These are phyloP conservation scores for Drosophila lacertosa DNA, from an alignment of 1,140 invertebrate genomes.

Conservation along the genomic window DNA sequence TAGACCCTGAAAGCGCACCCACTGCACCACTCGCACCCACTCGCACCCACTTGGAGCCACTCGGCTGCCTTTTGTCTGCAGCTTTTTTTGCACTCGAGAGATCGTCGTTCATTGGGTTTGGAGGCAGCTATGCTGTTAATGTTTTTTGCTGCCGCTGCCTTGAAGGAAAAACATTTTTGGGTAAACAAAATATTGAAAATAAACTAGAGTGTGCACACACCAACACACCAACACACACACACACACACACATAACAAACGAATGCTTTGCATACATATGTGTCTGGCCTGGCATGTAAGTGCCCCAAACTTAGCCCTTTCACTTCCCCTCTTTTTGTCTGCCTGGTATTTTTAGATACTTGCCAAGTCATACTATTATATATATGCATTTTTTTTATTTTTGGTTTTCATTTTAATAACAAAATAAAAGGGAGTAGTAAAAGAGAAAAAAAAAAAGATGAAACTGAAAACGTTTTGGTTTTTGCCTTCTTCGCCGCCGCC, in stretches of 20 bases:
- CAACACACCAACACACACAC: slow-evolving; percentile 10
- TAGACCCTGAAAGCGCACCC: slow-evolving; percentile 56
- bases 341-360: slow-evolving; percentile 73
- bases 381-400: slow-evolving; percentile 12
- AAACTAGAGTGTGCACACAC: slow-evolving; percentile 48
- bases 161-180: slow-evolving; percentile 49
- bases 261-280: slow-evolving; percentile 38
- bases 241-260: slow-evolving; percentile 9
- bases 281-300: slow-evolving; percentile 50
- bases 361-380: slow-evolving; percentile 67
- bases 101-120: slow-evolving; percentile 21
- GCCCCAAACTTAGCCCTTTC: slow-evolving; percentile 14
- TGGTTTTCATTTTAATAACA: slow-evolving; percentile 53
- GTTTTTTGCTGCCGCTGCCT: slow-evolving; percentile 34
- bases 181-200: slow-evolving; percentile 76
- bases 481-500: slow-evolving; percentile 40
- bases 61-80: slow-evolving; percentile 70
- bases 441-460: slow-evolving; percentile 16
- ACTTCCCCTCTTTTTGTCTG: slow-evolving; percentile 23
- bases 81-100: slow-evolving; percentile 59
- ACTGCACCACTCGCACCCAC: slow-evolving; percentile 9
- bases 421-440: slow-evolving; percentile 13
- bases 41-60: slow-evolving; percentile 17
- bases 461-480: slow-evolving; percentile 57
- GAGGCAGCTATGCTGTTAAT: slow-evolving; percentile 31